phyloP scores from a whole-genome alignment of 2,888 invertebrate genomes.

The Glomeris marginata region DNA sequence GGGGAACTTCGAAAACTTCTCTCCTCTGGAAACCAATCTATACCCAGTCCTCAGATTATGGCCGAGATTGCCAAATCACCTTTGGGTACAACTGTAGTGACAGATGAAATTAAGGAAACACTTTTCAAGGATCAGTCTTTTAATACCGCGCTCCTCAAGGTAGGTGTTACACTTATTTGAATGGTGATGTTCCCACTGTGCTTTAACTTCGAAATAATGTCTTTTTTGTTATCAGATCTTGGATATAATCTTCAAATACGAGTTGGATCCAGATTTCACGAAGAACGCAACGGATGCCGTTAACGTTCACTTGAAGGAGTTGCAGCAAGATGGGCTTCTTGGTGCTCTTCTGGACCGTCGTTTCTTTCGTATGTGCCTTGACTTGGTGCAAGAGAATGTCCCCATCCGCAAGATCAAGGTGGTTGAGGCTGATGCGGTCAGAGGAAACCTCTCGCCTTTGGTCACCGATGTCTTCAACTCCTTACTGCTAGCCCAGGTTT shows the following conservation, averaged over 20 bases:
- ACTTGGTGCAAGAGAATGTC: slow-evolving; percentile 63
- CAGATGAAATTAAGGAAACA: background rate
- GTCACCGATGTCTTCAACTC: slow-evolving; percentile 48
- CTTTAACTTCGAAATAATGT: background rate
- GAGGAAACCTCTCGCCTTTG: slow-evolving; percentile 47
- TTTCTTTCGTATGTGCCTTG: slow-evolving; percentile 36
- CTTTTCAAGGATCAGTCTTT: slow-evolving; percentile 4
- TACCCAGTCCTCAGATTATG: slow-evolving; percentile 5
- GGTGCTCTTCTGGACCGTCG: slow-evolving; percentile 18
- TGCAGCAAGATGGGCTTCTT: slow-evolving; percentile 20
- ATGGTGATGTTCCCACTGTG: background rate
- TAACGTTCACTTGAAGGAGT: slow-evolving; percentile 14
- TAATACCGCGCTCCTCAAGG: slow-evolving; percentile 8
- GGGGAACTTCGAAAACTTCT: slow-evolving; percentile 2
- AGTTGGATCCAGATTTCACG: slow-evolving; percentile 14
- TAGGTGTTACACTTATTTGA: background rate
- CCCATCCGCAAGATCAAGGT: slow-evolving; percentile 53
- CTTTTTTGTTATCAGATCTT: slow-evolving; percentile 7
- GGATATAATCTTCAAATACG: slow-evolving; percentile 3
- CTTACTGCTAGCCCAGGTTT: slow-evolving; percentile 52
- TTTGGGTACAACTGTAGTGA: background rate
- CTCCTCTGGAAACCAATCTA: background rate
- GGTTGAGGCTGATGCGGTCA: slow-evolving; percentile 45
- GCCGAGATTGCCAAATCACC: slow-evolving; percentile 11
- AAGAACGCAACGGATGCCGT: slow-evolving; percentile 15